phyloP scores from a whole-genome alignment of 2,113 vertebrate species.

The Dendrocopos noguchii region DNA sequence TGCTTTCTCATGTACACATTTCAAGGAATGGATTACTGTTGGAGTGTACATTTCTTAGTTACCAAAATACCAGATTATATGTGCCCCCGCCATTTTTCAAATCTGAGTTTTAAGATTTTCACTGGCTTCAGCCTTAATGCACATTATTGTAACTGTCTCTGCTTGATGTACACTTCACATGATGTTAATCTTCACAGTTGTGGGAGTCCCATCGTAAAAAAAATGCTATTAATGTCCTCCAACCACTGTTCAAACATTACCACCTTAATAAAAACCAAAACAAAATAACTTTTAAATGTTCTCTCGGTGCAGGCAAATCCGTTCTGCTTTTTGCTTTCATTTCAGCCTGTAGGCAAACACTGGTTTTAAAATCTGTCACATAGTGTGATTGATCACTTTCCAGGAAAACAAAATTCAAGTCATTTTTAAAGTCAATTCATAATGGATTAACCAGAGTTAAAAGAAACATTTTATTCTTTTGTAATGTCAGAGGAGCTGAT shows the following conservation, averaged over 20 bases:
- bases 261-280: conserved; percentile 12
- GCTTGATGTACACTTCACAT: not conserved
- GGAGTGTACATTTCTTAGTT: not conserved
- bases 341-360: conserved; percentile 23
- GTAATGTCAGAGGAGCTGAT: conserved; percentile 5
- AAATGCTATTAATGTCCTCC: not conserved
- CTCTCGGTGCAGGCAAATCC: not conserved
- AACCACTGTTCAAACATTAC: conserved; percentile 15
- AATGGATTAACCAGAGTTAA: conserved; percentile 56
- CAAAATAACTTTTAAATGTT: not conserved
- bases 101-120: not conserved
- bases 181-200: conserved; percentile 21
- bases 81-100: not conserved
- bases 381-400: conserved; percentile 42
- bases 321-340: conserved; percentile 19
- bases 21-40: not conserved
- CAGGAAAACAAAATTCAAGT: conserved; percentile 48
- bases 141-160: not conserved
- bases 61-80: not conserved
- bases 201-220: conserved; percentile 8
- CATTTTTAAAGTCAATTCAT: not conserved
- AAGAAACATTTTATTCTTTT: conserved; percentile 30
- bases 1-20: not conserved
- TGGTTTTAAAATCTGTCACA: conserved; percentile 29
- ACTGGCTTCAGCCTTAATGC: not conserved